Evolutionary conservation across 2,113 vertebrate species (phyloP), one percentile per base, ranked within the genome.

Genomic region (Lota lota): DNA sequence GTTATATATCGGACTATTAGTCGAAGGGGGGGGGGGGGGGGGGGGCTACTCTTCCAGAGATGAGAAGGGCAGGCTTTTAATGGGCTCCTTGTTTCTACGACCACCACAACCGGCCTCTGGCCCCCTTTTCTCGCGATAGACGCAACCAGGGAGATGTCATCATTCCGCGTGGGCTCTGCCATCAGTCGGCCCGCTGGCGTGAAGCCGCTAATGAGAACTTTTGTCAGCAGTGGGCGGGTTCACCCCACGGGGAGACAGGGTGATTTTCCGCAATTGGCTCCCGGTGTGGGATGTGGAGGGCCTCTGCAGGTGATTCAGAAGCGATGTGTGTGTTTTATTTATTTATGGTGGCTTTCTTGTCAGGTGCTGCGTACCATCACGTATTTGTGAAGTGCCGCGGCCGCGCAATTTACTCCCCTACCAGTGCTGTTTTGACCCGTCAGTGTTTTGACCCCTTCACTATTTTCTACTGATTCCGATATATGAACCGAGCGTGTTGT

Each of bases 201-300:
- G 80, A 83, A 83, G 83, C 79, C 79, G 69, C 83, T 88, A 86
- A 87, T 88, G 83, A 85, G 88, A 74, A 73, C 70, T 83, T 83
- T 88, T 86, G 87, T 88, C 83, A 85, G 77, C 72, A 73, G 85
- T 85, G 84, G 85, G 85, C 78, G 86, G 82, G 85, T 83, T 80
- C 76, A 47, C 77, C 84, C 81, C 53, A 73, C 72, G 20, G 85
- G 83, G 76, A 78, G 72, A 80, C 63, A 75, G 75, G 83, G 82
- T 67, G 69, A 77, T 86, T 83, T 74, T 74, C 73, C 61, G 59
- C 24, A 73, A 61, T 72, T 75, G 79, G 78, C 80, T 76, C 72
- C 75, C 74, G 58, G 81, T 70, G 72, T 3, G 18, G 73, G 3
- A 76, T 76, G 21, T 80, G 79, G 76, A 69, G 24, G 24, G 24